Conservation (phyloP, 2,113 vertebrate genomes). For the Chamaea fasciata region DNA sequence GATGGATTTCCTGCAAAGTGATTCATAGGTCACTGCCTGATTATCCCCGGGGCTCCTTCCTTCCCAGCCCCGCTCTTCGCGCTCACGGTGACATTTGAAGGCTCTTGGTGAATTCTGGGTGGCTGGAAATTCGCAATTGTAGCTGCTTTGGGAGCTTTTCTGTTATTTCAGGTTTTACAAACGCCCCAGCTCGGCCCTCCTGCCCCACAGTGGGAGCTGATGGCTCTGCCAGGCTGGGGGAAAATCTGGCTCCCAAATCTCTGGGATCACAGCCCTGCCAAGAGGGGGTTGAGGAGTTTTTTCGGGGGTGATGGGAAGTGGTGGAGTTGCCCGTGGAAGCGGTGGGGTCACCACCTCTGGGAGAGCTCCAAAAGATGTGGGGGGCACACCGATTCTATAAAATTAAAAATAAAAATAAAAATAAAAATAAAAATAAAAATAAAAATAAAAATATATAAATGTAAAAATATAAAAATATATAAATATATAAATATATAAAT, state of each 20-base stretch:
- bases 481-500: too few species aligned
- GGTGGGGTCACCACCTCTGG: neutral
- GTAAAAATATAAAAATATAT: too few species aligned
- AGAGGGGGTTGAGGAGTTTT: neutral
- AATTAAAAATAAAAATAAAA: too few species aligned
- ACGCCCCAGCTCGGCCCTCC: neutral
- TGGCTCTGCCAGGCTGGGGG: neutral
- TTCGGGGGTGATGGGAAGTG: too few species aligned
- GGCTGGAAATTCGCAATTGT: neutral
- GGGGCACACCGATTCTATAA: too few species aligned
- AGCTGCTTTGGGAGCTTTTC: neutral
- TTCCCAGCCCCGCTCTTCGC: neutral
- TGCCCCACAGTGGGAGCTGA: neutral
- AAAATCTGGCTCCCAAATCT: neutral
- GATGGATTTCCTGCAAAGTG: neutral
- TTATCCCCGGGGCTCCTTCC: neutral
- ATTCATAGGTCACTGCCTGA: neutral
- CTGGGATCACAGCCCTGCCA: neutral
- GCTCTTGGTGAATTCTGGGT: neutral
- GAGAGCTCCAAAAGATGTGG: rapidly evolving
- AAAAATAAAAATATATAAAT: too few species aligned
- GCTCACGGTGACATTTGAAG: neutral
- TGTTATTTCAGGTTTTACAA: neutral
- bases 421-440: too few species aligned
- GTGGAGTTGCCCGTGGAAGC: neutral